Evolutionary conservation across 2,888 invertebrate species (phyloP).

Genomic region (Sclerodermus sp.): DNA sequence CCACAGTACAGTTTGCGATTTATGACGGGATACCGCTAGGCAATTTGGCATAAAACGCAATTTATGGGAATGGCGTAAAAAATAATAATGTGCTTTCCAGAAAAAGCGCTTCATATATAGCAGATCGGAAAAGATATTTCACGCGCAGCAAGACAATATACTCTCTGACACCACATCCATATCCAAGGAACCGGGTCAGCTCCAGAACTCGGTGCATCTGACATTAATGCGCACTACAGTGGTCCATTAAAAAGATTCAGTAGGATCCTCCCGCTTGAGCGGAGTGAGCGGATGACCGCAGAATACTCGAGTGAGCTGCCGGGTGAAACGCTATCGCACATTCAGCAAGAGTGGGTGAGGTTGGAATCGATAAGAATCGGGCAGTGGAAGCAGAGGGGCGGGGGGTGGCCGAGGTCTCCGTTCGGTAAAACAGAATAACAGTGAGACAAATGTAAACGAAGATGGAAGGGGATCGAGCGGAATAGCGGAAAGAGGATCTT

Average conservation of each 20-base stretch:
- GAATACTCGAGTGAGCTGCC: background rate
- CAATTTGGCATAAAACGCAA: background rate
- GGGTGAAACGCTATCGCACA: conserved; percentile 13
- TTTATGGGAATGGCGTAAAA: background rate
- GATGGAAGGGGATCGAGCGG: background rate
- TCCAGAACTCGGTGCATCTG: conserved; percentile 14
- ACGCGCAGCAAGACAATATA: background rate
- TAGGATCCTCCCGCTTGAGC: conserved; percentile 9
- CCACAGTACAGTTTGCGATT: no score
- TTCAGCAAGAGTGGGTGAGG: conserved; percentile 20
- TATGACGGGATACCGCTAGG: no score
- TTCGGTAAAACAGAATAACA: no score
- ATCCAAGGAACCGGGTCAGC: conserved; percentile 15
- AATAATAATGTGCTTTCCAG: background rate
- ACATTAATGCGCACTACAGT: conserved; percentile 23
- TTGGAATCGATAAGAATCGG: conserved; percentile 31
- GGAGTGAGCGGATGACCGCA: background rate
- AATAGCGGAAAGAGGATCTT: background rate
- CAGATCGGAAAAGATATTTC: background rate
- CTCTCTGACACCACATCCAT: conserved; percentile 3
- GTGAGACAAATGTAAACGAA: no score
- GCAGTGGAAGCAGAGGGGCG: background rate
- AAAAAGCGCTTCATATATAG: background rate
- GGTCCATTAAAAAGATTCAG: conserved; percentile 28
- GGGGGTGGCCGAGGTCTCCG: no score